These are phyloP conservation scores for Tethya wilhelma DNA, from an alignment of 37 sponge, comb jelly and placozoan genomes.

Conservation along the genomic window DNA sequence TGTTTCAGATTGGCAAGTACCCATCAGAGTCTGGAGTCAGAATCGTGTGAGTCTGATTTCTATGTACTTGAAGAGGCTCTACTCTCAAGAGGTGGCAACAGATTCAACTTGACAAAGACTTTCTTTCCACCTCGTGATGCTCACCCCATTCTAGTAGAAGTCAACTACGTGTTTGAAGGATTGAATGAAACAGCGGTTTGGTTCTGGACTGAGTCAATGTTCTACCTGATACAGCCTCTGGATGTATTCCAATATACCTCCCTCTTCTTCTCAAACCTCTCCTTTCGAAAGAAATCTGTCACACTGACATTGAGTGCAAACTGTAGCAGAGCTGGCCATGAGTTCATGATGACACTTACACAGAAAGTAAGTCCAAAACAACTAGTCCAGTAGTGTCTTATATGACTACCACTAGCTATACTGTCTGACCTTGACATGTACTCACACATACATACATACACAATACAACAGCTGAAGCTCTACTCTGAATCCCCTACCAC, in stretches of 20 bases:
- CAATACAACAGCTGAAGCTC: slow-evolving; percentile 15
- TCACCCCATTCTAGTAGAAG: slow-evolving; percentile 22
- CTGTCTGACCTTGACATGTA: not conserved
- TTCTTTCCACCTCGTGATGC: slow-evolving; percentile 36
- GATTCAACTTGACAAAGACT: slow-evolving; percentile 4
- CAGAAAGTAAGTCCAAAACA: slow-evolving; percentile 20
- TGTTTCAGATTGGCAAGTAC: too few species aligned
- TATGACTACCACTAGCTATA: not conserved
- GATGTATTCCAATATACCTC: slow-evolving; percentile 40
- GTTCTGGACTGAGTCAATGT: slow-evolving; percentile 41
- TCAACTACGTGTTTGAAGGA: slow-evolving; percentile 5
- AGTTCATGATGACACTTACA: slow-evolving; percentile 7
- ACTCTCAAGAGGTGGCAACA: not conserved
- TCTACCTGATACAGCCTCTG: slow-evolving; percentile 39
- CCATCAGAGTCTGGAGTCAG: too few species aligned
- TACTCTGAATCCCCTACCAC: slow-evolving; percentile 7
- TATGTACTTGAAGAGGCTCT: slow-evolving; percentile 1
- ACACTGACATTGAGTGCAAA: not conserved
- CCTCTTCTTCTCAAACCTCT: slow-evolving; percentile 18
- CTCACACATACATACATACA: not conserved
- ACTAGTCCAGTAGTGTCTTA: too few species aligned
- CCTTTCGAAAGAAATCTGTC: not conserved
- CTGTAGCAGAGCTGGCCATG: not conserved
- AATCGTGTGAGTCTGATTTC: slow-evolving; percentile 9
- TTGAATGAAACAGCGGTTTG: not conserved